phyloP scores from a whole-genome alignment of 1,140 invertebrate species.

The Reticulitermes speratus region DNA sequence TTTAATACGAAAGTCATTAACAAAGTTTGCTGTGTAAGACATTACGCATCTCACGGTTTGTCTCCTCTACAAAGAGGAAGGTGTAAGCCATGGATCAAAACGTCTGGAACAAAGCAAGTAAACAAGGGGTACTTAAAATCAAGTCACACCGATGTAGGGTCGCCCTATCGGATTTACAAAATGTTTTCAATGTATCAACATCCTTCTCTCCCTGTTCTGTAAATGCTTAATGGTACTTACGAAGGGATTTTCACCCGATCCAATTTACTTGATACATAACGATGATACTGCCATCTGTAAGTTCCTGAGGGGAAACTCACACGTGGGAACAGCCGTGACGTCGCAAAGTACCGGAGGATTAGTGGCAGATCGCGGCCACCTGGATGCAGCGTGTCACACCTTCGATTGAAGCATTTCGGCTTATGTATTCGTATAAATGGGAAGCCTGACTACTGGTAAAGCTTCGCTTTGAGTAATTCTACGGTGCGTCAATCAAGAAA shows the following conservation, averaged over 20 bases:
- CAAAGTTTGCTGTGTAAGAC: too few relatives aligned
- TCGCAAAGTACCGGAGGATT: background rate
- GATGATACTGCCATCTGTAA: background rate
- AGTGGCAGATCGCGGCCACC: background rate
- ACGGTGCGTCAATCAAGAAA: too few relatives aligned
- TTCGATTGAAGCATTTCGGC: too few relatives aligned
- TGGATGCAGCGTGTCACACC: background rate
- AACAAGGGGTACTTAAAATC: slow-evolving; percentile 3
- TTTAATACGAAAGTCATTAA: too few relatives aligned
- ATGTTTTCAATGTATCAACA: background rate
- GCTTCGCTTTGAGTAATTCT: too few relatives aligned
- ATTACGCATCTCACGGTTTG: too few relatives aligned
- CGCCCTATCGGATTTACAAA: background rate
- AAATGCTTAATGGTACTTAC: slow-evolving; percentile 15
- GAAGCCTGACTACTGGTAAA: too few relatives aligned
- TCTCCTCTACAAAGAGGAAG: background rate
- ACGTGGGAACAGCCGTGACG: background rate
- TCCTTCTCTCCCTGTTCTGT: background rate
- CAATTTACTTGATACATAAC: slow-evolving; percentile 8
- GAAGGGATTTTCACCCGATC: background rate
- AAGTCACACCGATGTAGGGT: background rate
- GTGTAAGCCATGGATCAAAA: background rate
- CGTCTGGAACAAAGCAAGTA: background rate
- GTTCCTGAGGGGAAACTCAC: slow-evolving; percentile 4
- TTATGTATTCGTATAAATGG: too few relatives aligned